Evolutionary conservation across 1,140 invertebrate species (phyloP).

Genomic region (Palaemon carinicauda): DNA sequence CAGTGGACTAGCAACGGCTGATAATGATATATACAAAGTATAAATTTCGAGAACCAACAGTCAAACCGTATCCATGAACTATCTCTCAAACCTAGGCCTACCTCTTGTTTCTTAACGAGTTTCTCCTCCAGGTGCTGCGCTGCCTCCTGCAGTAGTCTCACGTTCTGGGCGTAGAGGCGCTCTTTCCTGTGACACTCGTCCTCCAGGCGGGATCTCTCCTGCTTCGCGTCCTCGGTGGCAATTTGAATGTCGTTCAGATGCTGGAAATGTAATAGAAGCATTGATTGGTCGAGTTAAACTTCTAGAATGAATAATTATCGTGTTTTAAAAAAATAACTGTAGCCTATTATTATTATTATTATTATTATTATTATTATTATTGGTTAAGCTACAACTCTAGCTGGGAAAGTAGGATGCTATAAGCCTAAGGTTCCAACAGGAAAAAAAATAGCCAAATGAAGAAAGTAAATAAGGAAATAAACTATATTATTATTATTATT

Average conservation of each 20-base stretch:
- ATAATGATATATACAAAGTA: no score
- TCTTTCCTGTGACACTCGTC: conserved; percentile 33
- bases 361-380: no score
- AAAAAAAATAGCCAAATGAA: no score
- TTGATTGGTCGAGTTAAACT: neutral
- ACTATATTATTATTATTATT: no score
- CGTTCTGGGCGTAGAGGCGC: conserved; percentile 30
- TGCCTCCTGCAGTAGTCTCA: conserved; percentile 39
- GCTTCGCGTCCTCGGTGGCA: neutral
- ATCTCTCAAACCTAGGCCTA: neutral
- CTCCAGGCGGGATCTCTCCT: neutral
- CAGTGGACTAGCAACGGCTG: no score
- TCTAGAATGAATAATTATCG: neutral
- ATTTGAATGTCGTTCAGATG: neutral
- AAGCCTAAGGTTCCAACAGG: no score
- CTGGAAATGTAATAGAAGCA: neutral
- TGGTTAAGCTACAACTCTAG: no score
- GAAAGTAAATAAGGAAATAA: no score
- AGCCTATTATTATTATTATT: no score
- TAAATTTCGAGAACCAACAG: neutral
- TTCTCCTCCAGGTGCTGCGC: conserved; percentile 41
- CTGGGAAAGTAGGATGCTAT: no score
- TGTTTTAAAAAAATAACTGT: neutral
- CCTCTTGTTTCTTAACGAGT: conserved; percentile 45
- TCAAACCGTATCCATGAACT: no score